phyloP scores from a whole-genome alignment of 2,888 invertebrate species.

The Caenorhabditis zanzibari region DNA sequence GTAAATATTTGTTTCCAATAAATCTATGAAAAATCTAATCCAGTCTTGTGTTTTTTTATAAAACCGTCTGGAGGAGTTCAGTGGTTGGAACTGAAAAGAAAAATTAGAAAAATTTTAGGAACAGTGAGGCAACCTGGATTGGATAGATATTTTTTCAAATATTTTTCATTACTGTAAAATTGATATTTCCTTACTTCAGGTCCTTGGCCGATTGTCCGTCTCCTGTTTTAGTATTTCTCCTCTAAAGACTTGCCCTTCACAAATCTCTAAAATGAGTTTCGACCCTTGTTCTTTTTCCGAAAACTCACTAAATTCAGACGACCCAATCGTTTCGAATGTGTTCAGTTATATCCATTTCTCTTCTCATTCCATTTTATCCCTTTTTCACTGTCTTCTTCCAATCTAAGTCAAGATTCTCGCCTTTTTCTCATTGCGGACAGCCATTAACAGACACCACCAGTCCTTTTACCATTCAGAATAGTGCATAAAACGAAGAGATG shows the following conservation, averaged over 20 bases:
- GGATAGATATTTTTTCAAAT: too few species aligned
- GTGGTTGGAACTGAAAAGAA: too few species aligned
- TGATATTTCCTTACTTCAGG: too few species aligned
- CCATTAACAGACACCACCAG: constrained; percentile 38
- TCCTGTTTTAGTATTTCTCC: too few species aligned
- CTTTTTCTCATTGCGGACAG: constrained; percentile 40
- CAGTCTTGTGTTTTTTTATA: background rate
- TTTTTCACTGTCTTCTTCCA: constrained; percentile 17
- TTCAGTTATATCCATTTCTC: background rate
- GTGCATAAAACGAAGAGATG: constrained; percentile 14
- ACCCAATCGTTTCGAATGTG: background rate
- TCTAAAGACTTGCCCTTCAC: too few species aligned
- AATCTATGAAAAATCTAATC: background rate
- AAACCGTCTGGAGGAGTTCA: too few species aligned
- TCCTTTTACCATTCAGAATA: constrained; percentile 27
- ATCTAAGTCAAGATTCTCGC: constrained; percentile 51
- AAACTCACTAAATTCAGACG: background rate
- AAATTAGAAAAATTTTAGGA: too few species aligned
- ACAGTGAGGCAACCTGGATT: too few species aligned
- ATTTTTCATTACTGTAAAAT: too few species aligned
- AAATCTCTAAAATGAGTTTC: too few species aligned
- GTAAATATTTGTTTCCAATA: constrained; percentile 13
- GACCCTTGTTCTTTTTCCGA: background rate
- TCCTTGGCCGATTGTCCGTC: too few species aligned
- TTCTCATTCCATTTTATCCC: background rate